These are phyloP conservation scores for Homarus gammarus DNA, from an alignment of 2,888 invertebrate species.

Conservation along the genomic window DNA sequence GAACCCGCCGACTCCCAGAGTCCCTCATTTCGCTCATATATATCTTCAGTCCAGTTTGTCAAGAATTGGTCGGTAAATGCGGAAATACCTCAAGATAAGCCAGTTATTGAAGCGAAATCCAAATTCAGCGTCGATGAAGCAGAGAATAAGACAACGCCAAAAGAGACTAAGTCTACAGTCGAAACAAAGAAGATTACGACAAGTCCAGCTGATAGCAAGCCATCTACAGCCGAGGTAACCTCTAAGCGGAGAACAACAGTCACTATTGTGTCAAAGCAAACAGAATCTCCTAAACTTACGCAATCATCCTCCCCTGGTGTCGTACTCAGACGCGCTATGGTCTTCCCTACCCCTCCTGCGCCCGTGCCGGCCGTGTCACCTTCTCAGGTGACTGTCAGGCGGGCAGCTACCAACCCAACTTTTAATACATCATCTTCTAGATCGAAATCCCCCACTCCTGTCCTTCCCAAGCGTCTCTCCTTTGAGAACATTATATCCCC, in stretches of 20 bases:
- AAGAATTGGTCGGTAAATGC: conserved; percentile 47
- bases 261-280: conserved; percentile 40
- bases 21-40: conserved; percentile 29
- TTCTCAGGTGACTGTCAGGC: not conserved
- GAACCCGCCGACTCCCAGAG: not conserved
- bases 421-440: not conserved
- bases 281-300: conserved; percentile 16
- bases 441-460: conserved; percentile 15
- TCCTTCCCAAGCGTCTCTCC: conserved; percentile 14
- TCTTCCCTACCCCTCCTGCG: not conserved
- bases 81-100: not conserved
- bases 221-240: conserved; percentile 42
- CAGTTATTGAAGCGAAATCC: not conserved
- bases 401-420: not conserved
- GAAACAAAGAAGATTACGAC: conserved; percentile 20
- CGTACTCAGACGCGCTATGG: not conserved
- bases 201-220: conserved; percentile 2
- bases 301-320: not conserved
- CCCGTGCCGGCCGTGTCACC: not conserved
- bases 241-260: conserved; percentile 13
- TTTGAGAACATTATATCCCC: conserved; percentile 1
- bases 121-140: not conserved
- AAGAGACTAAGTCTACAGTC: not conserved
- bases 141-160: not conserved
- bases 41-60: conserved; percentile 54